Percentiles rank a stretch among this genome's conserved stretches.
Evolutionary conservation across 2,113 vertebrate genomes (phyloP).

Genomic region (Strix aluco): DNA sequence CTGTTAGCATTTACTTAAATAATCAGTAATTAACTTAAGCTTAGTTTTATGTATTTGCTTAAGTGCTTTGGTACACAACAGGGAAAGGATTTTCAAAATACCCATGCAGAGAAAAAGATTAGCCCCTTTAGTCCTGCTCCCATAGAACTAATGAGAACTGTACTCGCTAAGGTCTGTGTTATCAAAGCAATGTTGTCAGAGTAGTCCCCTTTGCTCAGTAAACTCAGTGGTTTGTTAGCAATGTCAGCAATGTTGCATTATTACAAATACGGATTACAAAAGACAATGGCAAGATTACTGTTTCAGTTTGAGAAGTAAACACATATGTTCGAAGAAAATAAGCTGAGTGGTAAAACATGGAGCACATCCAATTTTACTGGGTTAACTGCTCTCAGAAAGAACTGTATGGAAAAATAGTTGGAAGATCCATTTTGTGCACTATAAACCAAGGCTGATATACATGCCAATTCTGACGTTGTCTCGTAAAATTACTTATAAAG

Average conservation of each 20-base stretch:
- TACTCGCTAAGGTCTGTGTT: not conserved
- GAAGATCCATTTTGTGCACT: not conserved
- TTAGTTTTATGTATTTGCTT: slow-evolving; percentile 11
- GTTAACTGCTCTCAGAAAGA: not conserved
- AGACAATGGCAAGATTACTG: slow-evolving; percentile 12
- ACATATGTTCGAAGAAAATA: not conserved
- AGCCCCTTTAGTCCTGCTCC: not conserved
- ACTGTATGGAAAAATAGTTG: not conserved
- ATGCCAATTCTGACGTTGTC: not conserved
- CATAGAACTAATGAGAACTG: not conserved
- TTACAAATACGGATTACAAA: slow-evolving; percentile 12
- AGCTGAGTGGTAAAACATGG: not conserved
- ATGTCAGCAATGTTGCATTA: slow-evolving; percentile 19
- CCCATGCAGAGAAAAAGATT: not conserved
- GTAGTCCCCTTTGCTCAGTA: not conserved
- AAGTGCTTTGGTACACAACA: not conserved
- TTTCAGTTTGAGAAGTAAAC: slow-evolving; percentile 7
- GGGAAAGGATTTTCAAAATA: slow-evolving; percentile 26
- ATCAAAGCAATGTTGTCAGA: not conserved
- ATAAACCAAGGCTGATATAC: not conserved
- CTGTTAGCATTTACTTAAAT: slow-evolving; percentile 1
- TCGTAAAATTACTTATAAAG: not conserved
- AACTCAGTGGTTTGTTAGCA: slow-evolving; percentile 11
- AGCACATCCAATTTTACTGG: not conserved
- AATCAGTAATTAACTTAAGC: slow-evolving; percentile 3